Evolutionary conservation across 2,797 vertebrate genomes (phyloP).

Genomic region (Tachyglossus aculeatus): DNA sequence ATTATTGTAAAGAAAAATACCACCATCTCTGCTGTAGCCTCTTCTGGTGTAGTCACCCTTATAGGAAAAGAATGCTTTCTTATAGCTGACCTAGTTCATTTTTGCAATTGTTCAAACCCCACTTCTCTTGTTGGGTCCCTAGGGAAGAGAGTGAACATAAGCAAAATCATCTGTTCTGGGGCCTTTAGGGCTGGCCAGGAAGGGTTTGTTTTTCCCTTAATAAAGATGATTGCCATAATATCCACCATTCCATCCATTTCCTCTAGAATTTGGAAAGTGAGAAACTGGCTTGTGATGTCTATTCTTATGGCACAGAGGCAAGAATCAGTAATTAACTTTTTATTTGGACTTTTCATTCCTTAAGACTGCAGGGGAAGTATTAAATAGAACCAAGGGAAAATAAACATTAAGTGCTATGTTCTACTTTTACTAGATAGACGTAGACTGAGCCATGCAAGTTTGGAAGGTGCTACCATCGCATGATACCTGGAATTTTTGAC

Average conservation of each 20-base stretch:
- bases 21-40: no score
- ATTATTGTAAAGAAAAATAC: no score
- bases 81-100: no score
- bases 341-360: constrained; percentile 16
- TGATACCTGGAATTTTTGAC: background rate
- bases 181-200: background rate
- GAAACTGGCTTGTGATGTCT: constrained; percentile 3
- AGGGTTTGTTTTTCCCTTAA: background rate
- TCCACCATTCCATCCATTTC: background rate
- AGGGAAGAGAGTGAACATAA: background rate
- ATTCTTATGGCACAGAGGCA: background rate
- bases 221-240: background rate
- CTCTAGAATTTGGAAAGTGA: background rate
- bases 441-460: background rate
- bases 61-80: no score
- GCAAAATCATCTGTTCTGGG: background rate
- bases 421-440: constrained; percentile 12
- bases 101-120: constrained; percentile 14
- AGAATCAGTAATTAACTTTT: constrained; percentile 37
- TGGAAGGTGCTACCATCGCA: background rate
- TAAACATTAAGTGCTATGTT: constrained; percentile 33
- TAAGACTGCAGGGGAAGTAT: constrained; percentile 30
- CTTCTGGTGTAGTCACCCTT: no score
- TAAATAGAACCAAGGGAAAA: constrained; percentile 37
- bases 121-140: background rate